Base-by-base conservation (phyloP, 2,888 invertebrate species). In the Sinhomidia bicolor region DNA sequence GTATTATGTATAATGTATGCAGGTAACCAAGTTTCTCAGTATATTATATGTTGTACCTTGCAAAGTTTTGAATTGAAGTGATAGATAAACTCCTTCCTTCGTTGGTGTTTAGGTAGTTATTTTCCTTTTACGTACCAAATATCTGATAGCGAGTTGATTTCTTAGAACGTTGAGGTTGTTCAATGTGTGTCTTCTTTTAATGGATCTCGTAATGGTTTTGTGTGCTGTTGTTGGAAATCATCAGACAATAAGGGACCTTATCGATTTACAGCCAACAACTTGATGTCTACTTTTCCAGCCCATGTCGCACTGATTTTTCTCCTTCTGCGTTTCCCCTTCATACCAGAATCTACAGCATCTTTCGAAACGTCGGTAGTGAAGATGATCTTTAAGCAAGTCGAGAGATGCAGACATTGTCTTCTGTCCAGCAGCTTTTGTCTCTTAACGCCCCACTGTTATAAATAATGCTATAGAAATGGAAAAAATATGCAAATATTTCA, bases 251-350 rank as follows among this genome's bases (percentile, higher is more conserved):
- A 32, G 47, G n/a, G 57, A 79, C 79, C 57, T 57, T 79, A 79
- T 60, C 79, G 79, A 57, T 17, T 79, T 36, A 60, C 60, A 32
- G 51, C 51, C 76, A 14, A 12, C 47, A 51, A 23, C 41, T 79
- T 60, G 57, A 60, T 60, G 60, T 79, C 60, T 41, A 41, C 79
- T 20, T 41, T 60, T 60, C 79, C 79, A 57, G 60, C 36, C 79
- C 36, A 36, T 47, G 17, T 65, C 23, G 20, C 54, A 54, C 79
- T 54, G 51, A 68, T 32, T 68, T 80, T 86, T 74, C 79, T 80
- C 54, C 81, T 57, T 68, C 86, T 36, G 20, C 80, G 80, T 65
- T 71, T 86, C 57, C 86, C 60, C 86, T 80, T 86, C 86, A 86
- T 86, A 32, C 36, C 86, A 80, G 23, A 41, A 36, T 79, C 23